phyloP scores from a whole-genome alignment of 1,140 invertebrate species.

The Lamellibrachia luymesi region DNA sequence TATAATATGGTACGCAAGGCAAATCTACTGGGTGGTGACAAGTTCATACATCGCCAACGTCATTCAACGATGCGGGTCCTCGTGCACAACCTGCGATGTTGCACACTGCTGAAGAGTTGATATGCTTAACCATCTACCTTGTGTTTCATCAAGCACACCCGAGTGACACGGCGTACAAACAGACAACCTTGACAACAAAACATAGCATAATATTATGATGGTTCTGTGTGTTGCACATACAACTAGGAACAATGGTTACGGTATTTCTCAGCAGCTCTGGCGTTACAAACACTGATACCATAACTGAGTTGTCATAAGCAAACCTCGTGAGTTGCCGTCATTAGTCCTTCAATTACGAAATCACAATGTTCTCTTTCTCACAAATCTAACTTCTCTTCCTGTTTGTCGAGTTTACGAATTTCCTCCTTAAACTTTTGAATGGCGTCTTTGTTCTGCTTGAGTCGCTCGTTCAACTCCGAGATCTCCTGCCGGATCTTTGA shows the following conservation, averaged over 20 bases:
- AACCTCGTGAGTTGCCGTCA: neutral
- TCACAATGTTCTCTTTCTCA: neutral
- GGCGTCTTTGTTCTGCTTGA: constrained; percentile 85
- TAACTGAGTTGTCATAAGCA: neutral
- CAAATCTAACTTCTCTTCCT: neutral
- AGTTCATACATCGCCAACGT: neutral
- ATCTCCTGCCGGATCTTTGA: constrained; percentile 83
- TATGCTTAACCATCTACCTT: neutral
- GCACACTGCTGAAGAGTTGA: too few relatives aligned
- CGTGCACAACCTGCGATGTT: neutral
- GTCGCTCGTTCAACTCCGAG: constrained; percentile 78
- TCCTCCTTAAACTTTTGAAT: constrained; percentile 87
- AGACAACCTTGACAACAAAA: neutral
- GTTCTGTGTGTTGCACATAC: neutral
- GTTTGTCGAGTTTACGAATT: constrained; percentile 66
- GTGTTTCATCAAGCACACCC: neutral
- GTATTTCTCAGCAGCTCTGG: neutral
- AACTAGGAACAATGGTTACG: neutral
- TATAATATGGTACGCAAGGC: too few relatives aligned
- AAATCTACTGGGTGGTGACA: too few relatives aligned
- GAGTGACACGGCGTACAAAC: neutral
- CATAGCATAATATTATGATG: neutral
- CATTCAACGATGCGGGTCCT: neutral
- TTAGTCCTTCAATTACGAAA: neutral
- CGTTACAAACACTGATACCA: neutral